phyloP scores from a whole-genome alignment of 2,888 invertebrate species.

The Tachina lurida region DNA sequence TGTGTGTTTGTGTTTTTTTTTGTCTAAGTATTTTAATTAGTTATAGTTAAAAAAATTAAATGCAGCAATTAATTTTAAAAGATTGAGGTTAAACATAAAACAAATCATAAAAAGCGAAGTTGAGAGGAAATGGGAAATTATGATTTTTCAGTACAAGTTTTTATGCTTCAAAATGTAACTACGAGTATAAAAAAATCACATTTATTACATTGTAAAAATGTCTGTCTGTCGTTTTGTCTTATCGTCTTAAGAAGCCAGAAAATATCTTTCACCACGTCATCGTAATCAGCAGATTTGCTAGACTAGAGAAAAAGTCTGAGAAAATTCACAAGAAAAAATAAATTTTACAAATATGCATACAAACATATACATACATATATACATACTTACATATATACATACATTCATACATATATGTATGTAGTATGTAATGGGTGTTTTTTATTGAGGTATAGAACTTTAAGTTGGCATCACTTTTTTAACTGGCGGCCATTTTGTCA shows the following conservation, averaged over 20 bases:
- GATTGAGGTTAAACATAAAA: conserved; percentile 28
- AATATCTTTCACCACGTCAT: conserved; percentile 7
- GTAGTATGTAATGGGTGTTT: too few relatives aligned
- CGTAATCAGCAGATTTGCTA: conserved; percentile 21
- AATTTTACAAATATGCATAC: conserved; percentile 4
- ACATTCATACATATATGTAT: too few relatives aligned
- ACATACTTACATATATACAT: too few relatives aligned
- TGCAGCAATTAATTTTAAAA: conserved; percentile 39
- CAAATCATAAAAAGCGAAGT: not conserved
- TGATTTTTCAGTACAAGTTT: conserved; percentile 4
- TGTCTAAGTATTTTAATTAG: conserved; percentile 56
- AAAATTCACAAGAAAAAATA: conserved; percentile 38
- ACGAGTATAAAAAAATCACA: not conserved
- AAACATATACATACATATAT: too few relatives aligned
- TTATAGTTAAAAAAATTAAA: conserved; percentile 51
- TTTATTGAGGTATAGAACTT: too few relatives aligned
- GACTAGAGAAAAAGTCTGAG: not conserved
- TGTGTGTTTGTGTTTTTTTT: not conserved
- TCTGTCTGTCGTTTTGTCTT: not conserved
- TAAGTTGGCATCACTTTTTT: too few relatives aligned
- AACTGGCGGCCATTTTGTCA: too few relatives aligned
- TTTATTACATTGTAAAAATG: conserved; percentile 16
- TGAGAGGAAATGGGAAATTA: conserved; percentile 25
- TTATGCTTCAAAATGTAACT: conserved; percentile 1
- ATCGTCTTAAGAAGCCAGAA: conserved; percentile 19